phyloP scores from a whole-genome alignment of 2,113 vertebrate genomes.

The Apeltes quadracus region DNA sequence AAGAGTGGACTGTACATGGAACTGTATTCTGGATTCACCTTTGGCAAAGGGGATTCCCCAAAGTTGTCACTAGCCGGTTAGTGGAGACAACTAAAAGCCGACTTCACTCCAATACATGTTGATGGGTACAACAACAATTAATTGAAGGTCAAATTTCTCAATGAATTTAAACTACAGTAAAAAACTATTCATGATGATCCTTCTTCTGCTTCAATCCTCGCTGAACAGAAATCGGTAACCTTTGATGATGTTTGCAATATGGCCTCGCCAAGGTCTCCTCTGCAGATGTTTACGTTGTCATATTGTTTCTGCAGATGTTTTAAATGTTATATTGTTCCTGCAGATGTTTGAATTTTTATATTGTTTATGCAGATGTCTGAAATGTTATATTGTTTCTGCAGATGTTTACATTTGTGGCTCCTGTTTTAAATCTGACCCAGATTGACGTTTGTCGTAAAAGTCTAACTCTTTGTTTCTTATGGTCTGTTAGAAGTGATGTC shows the following conservation, averaged over 20 bases:
- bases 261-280: slow-evolving; percentile 15
- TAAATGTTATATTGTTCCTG: not conserved
- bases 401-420: slow-evolving; percentile 50
- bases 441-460: slow-evolving; percentile 15
- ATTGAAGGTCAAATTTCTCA: not conserved
- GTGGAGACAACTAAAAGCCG: slow-evolving; percentile 18
- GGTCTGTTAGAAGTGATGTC: slow-evolving; percentile 12
- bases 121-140: not conserved
- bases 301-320: slow-evolving; percentile 58
- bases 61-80: not conserved
- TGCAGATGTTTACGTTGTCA: slow-evolving; percentile 30
- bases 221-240: slow-evolving; percentile 21
- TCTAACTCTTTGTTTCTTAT: slow-evolving; percentile 5
- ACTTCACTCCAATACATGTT: not conserved
- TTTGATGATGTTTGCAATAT: slow-evolving; percentile 53
- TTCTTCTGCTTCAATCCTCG: not conserved
- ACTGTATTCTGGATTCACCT: not conserved
- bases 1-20: not conserved
- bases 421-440: slow-evolving; percentile 24
- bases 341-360: slow-evolving; percentile 34
- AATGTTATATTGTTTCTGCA: slow-evolving; percentile 42
- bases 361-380: slow-evolving; percentile 58
- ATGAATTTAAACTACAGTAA: not conserved
- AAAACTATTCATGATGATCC: not conserved
- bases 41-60: not conserved